These are phyloP conservation scores for Polypterus senegalus DNA, from an alignment of 2,113 vertebrate genomes.

Conservation along the genomic window DNA sequence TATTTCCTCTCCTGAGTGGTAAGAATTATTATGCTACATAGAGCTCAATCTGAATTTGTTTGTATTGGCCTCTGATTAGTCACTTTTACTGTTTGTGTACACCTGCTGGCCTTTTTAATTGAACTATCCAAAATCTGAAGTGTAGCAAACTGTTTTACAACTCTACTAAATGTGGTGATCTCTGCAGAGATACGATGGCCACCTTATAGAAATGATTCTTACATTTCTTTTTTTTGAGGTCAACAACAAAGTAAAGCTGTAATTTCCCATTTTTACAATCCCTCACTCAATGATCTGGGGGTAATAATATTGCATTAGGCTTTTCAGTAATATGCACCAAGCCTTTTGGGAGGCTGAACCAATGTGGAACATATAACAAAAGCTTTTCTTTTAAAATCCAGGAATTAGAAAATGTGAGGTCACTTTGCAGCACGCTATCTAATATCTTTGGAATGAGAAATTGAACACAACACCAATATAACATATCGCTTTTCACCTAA, in stretches of 20 bases:
- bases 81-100: constrained; percentile 18
- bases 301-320: too few species aligned
- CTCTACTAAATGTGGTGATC: neutral
- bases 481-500: too few species aligned
- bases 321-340: too few species aligned
- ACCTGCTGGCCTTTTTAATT: constrained; percentile 16
- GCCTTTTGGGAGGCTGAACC: too few species aligned
- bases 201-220: neutral
- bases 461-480: too few species aligned
- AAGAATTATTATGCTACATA: constrained; percentile 25
- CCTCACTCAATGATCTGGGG: too few species aligned
- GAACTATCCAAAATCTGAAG: neutral
- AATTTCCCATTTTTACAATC: neutral
- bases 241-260: neutral
- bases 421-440: too few species aligned
- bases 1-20: constrained; percentile 33
- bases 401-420: too few species aligned
- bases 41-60: constrained; percentile 22
- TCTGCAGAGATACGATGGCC: neutral
- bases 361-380: too few species aligned
- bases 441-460: too few species aligned
- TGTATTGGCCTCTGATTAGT: constrained; percentile 18
- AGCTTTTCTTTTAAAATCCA: too few species aligned
- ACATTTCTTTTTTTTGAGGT: neutral
- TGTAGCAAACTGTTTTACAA: constrained; percentile 2